Percentiles rank a stretch among this genome's conserved stretches.
Evolutionary conservation across 2,113 vertebrate species (phyloP).

Genomic region (Poeciliopsis turrubarensis): DNA sequence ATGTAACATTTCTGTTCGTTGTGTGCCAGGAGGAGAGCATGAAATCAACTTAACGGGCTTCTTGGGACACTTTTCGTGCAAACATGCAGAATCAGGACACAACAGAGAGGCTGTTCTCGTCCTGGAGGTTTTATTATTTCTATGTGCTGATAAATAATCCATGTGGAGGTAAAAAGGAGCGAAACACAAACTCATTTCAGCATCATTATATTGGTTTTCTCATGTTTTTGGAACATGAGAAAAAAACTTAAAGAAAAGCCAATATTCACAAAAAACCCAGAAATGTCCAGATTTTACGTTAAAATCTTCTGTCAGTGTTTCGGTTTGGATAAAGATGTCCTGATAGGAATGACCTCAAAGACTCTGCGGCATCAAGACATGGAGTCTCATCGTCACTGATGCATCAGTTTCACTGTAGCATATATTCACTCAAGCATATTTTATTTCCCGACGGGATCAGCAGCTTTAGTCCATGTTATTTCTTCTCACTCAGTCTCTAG

Average conservation of each 20-base stretch:
- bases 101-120: neutral
- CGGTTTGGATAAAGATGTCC: neutral
- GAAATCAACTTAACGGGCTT: neutral
- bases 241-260: neutral
- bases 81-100: neutral
- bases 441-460: neutral
- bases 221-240: too few relatives aligned
- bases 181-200: neutral
- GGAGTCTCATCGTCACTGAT: neutral
- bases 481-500: neutral
- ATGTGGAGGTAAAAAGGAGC: neutral
- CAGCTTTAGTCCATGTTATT: neutral
- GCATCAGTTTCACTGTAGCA: neutral
- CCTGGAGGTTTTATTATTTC: neutral
- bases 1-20: too few relatives aligned
- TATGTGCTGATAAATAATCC: neutral
- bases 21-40: too few relatives aligned
- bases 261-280: neutral
- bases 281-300: neutral
- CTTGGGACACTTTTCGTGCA: neutral
- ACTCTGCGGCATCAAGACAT: neutral
- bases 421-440: neutral
- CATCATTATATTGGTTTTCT: neutral
- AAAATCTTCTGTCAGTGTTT: neutral
- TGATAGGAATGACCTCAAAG: neutral